Conservation (phyloP, 2,113 vertebrate species). For the Leuciscus idus region DNA sequence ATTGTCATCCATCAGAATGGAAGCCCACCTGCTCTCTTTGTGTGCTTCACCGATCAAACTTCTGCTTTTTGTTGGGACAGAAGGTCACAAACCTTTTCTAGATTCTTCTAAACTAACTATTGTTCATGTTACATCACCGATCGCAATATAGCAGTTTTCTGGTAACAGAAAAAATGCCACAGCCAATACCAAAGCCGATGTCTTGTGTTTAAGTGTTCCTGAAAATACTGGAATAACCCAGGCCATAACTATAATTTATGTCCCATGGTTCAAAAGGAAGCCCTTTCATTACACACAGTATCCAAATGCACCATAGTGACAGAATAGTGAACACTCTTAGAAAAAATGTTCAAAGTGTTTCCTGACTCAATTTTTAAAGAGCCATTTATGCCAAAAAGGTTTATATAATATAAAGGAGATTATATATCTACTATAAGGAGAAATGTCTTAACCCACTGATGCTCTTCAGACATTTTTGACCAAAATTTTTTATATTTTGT, state of each 20-base stretch:
- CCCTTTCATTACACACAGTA: not conserved
- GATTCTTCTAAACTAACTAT: constrained; percentile 3
- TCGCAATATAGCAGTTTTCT: not conserved
- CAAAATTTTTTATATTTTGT: too few relatives aligned
- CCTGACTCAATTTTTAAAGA: too few relatives aligned
- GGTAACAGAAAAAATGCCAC: not conserved
- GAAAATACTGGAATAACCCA: constrained; percentile 24
- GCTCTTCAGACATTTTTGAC: too few relatives aligned
- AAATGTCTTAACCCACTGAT: too few relatives aligned
- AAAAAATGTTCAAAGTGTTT: too few relatives aligned
- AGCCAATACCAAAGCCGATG: not conserved
- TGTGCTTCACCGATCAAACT: constrained; percentile 57
- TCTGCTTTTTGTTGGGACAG: constrained; percentile 45
- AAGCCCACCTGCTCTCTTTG: constrained; percentile 65
- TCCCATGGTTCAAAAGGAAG: not conserved
- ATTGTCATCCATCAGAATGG: constrained; percentile 68
- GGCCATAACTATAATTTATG: not conserved
- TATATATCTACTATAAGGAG: too few relatives aligned
- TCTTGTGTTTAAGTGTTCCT: not conserved
- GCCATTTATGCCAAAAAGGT: too few relatives aligned
- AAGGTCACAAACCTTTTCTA: constrained; percentile 6
- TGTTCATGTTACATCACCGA: not conserved
- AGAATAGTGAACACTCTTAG: not conserved
- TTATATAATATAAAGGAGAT: too few relatives aligned
- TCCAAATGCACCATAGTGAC: not conserved